Evolutionary conservation across 2,113 vertebrate species (phyloP).

Genomic region (Tenebrosternarchus preto): DNA sequence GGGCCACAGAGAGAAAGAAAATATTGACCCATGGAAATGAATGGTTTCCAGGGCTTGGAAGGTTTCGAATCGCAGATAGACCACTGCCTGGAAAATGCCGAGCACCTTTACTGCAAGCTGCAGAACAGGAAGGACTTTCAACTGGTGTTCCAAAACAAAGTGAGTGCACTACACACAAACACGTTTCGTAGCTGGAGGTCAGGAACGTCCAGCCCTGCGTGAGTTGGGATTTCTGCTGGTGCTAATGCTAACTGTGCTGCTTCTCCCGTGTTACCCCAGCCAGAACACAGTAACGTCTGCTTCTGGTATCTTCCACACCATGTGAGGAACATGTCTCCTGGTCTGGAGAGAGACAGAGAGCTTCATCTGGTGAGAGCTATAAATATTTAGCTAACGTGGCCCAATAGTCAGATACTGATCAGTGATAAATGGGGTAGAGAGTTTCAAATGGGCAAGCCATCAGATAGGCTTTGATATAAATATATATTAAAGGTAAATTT

Average conservation of each 20-base stretch:
- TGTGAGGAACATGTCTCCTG: constrained; percentile 58
- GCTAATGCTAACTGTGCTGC: background rate
- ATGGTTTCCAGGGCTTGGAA: constrained; percentile 62
- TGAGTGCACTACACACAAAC: constrained; percentile 30
- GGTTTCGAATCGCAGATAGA: constrained; percentile 73
- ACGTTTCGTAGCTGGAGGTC: background rate
- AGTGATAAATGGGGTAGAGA: no score
- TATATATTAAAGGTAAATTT: no score
- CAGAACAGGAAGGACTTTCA: constrained; percentile 72
- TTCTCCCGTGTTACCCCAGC: constrained; percentile 58
- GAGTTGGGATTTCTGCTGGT: background rate
- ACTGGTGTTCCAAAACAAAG: constrained; percentile 69
- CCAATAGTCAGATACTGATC: background rate
- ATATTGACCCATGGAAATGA: background rate
- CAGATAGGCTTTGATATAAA: no score
- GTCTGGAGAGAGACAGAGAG: constrained; percentile 58
- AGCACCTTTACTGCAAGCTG: constrained; percentile 71
- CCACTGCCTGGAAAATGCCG: constrained; percentile 72
- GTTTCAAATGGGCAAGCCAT: no score
- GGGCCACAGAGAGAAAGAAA: background rate
- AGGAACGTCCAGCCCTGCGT: background rate
- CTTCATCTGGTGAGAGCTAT: constrained; percentile 64
- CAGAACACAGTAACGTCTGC: constrained; percentile 71
- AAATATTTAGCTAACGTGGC: no score
- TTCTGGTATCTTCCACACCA: constrained; percentile 74